Evolutionary conservation across 2,113 vertebrate genomes (phyloP).

Genomic region (Buteo buteo): DNA sequence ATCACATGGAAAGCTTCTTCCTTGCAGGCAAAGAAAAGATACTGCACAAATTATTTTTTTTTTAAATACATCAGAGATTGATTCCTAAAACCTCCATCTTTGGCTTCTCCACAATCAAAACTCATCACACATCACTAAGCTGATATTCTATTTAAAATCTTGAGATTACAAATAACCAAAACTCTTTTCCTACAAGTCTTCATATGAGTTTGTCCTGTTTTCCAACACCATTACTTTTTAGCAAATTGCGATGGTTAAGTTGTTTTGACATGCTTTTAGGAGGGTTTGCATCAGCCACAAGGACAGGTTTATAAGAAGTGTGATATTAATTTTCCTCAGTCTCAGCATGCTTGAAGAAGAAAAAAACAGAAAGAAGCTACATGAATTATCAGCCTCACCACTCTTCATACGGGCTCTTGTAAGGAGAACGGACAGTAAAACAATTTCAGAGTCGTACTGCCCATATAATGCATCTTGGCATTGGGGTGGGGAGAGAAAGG

Average conservation of each 20-base stretch:
- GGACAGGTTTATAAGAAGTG: background rate
- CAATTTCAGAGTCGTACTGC: background rate
- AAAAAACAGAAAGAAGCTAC: background rate
- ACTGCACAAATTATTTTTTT: background rate
- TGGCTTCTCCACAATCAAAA: background rate
- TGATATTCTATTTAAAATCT: background rate
- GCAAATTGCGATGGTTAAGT: background rate
- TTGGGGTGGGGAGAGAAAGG: background rate
- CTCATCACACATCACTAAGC: background rate
- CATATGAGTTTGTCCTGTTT: background rate
- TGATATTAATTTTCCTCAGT: background rate
- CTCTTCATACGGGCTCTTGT: background rate
- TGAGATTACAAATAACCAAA: background rate
- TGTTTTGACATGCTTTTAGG: constrained; percentile 18
- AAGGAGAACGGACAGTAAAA: background rate
- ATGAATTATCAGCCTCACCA: background rate
- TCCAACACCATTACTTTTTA: background rate
- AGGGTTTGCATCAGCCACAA: background rate
- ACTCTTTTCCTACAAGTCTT: background rate
- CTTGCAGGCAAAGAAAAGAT: background rate
- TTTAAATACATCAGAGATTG: background rate
- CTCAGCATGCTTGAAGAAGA: background rate
- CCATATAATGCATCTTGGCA: rapidly evolving
- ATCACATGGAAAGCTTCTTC: background rate
- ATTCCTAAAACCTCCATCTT: background rate